Percentiles rank a stretch among this genome's conserved stretches.
phyloP scores from a whole-genome alignment of 1,140 invertebrate genomes.

The Temnothorax longispinosus region DNA sequence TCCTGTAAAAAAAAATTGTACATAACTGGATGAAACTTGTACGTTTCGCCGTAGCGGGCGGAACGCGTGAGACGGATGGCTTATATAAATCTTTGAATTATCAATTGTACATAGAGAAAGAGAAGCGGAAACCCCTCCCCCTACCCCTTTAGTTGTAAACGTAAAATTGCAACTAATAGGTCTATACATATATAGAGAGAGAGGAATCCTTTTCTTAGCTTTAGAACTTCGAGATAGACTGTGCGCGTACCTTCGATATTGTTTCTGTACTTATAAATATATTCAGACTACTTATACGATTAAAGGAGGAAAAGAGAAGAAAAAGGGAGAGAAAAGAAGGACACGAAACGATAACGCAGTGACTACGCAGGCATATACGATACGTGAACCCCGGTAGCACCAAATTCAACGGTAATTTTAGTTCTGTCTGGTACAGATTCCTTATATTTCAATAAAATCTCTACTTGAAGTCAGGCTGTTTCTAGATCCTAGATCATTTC shows the following conservation, averaged over 20 bases:
- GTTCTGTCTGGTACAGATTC: conserved; percentile 87
- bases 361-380: conserved; percentile 83
- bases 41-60: conserved; percentile 30
- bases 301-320: conserved; percentile 11
- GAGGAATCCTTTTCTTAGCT: conserved; percentile 80
- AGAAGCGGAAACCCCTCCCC: conserved; percentile 45
- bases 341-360: conserved; percentile 77
- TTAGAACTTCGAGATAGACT: conserved; percentile 84
- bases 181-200: conserved; percentile 57
- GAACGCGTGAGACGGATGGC: conserved; percentile 14
- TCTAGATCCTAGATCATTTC: conserved; percentile 8
- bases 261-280: conserved; percentile 86
- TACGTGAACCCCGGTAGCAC: conserved; percentile 86
- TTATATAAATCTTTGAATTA: conserved; percentile 77
- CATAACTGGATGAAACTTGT: conserved; percentile 55
- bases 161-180: conserved; percentile 70
- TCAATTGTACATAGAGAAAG: conserved; percentile 78
- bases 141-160: conserved; percentile 78
- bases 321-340: background rate
- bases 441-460: conserved; percentile 86
- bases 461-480: conserved; percentile 78
- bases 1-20: conserved; percentile 74
- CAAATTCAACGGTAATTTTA: conserved; percentile 86
- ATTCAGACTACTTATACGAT: conserved; percentile 80
- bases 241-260: conserved; percentile 84